Percentiles rank a stretch among this genome's conserved stretches.
phyloP scores from a whole-genome alignment of 2,888 invertebrate genomes.

The Dorcus hopei region DNA sequence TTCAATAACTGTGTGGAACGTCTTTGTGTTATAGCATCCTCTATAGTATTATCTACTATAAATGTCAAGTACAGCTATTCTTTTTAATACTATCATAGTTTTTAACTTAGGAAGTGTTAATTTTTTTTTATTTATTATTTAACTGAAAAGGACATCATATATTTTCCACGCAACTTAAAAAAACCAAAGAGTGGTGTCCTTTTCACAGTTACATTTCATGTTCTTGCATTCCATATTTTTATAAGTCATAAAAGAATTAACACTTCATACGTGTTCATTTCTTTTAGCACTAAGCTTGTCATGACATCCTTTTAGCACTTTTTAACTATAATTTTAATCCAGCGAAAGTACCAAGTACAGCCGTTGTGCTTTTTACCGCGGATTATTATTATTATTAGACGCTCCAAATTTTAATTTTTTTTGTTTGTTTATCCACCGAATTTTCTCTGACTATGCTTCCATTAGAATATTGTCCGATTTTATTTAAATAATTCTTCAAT shows the following conservation, averaged over 20 bases:
- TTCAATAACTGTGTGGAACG: background rate
- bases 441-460: too few relatives aligned
- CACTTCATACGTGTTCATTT: background rate
- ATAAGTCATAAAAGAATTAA: background rate
- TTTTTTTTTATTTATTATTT: background rate
- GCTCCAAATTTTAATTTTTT: too few relatives aligned
- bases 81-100: background rate
- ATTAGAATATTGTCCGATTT: too few relatives aligned
- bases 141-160: background rate
- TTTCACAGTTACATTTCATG: background rate
- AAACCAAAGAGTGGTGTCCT: background rate
- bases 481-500: too few relatives aligned
- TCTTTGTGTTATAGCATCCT: background rate
- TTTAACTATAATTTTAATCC: background rate
- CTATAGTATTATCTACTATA: background rate
- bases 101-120: background rate
- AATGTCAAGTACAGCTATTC: background rate
- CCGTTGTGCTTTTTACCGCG: background rate
- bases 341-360: background rate
- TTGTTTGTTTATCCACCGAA: too few relatives aligned
- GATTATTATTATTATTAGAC: too few relatives aligned
- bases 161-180: background rate
- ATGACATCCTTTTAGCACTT: background rate
- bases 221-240: background rate
- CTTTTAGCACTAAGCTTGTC: slow-evolving; percentile 1